Conservation (phyloP, 2,113 vertebrate species). For the Halichoerus grypus region DNA sequence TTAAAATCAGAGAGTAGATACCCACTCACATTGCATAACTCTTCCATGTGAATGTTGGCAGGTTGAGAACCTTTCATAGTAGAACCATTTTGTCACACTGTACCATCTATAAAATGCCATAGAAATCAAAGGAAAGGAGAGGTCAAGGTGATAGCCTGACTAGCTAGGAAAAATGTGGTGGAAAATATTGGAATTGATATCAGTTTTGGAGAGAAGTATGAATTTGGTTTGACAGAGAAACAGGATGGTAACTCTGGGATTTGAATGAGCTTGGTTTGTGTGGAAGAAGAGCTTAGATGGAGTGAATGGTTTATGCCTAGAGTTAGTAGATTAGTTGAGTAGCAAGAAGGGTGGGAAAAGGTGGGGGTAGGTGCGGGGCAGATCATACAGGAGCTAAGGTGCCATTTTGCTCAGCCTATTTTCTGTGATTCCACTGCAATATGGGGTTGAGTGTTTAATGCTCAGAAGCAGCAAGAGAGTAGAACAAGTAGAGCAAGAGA, state of each 20-base stretch:
- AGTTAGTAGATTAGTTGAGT: neutral
- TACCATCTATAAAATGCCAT: neutral
- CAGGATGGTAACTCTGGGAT: neutral
- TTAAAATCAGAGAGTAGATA: neutral
- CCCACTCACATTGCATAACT: neutral
- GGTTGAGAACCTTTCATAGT: conserved; percentile 3
- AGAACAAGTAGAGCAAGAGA: neutral
- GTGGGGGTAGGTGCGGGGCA: neutral
- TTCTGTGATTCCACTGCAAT: neutral
- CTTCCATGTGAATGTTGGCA: neutral
- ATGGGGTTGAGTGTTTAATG: neutral
- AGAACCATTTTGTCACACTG: neutral
- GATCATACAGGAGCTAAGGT: neutral
- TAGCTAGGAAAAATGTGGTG: neutral
- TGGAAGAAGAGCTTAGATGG: neutral
- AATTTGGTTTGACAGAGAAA: neutral
- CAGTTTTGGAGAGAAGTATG: neutral
- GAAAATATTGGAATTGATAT: neutral
- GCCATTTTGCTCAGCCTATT: neutral
- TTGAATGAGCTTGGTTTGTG: neutral
- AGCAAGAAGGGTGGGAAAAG: neutral
- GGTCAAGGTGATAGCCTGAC: neutral
- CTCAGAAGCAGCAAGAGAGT: neutral
- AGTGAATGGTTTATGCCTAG: neutral
- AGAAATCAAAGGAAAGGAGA: conserved; percentile 24